Percentiles rank a stretch among this genome's conserved stretches.
phyloP scores from a whole-genome alignment of 2,113 vertebrate species.

The Ptilorrhoa leucosticta region DNA sequence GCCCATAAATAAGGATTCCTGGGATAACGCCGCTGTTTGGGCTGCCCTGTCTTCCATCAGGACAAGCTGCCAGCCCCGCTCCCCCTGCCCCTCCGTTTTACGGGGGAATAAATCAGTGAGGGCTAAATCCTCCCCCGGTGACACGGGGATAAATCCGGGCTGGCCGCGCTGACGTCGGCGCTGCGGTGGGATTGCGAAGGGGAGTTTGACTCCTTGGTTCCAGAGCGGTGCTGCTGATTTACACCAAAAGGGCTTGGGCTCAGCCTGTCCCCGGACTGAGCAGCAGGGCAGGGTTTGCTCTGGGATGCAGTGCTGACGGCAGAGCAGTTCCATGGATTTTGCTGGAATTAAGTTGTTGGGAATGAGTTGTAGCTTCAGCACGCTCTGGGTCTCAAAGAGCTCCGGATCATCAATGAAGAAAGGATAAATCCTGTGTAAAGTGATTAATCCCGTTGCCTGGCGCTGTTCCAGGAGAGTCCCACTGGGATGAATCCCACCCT shows the following conservation, averaged over 20 bases:
- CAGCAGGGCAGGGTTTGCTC: background rate
- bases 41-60: slow-evolving; percentile 31
- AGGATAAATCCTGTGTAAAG: background rate
- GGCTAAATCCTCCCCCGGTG: background rate
- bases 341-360: background rate
- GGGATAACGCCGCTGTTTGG: background rate
- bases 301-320: background rate
- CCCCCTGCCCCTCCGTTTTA: background rate
- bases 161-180: background rate
- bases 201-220: background rate
- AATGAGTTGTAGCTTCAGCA: background rate
- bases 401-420: background rate
- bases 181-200: background rate
- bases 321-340: background rate
- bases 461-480: background rate
- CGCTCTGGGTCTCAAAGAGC: background rate
- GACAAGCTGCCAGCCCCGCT: background rate
- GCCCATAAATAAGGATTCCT: slow-evolving; percentile 27
- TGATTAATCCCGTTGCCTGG: background rate
- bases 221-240: background rate
- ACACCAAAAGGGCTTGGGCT: background rate
- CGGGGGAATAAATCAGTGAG: background rate
- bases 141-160: background rate
- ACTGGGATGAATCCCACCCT: background rate
- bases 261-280: background rate